A percentile compares a stretch with the other conserved stretches of the same genome.
These are phyloP conservation scores for Galerucella calmariensis DNA, from an alignment of 2,888 invertebrate species.

Conservation along the genomic window DNA sequence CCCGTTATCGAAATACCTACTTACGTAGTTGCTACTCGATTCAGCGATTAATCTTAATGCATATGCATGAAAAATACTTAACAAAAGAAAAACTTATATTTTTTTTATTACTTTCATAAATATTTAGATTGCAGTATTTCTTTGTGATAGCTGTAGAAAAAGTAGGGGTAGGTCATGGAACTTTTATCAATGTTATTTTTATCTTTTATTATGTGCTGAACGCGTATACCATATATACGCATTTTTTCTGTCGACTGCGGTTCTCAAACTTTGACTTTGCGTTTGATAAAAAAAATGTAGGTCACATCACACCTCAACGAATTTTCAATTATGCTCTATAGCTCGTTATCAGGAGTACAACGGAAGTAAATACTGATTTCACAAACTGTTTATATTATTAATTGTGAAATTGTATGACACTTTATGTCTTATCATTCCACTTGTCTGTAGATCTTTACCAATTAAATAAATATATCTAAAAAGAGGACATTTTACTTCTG, in stretches of 20 bases:
- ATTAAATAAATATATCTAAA: too few species aligned
- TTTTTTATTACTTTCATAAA: constrained; percentile 43
- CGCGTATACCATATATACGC: constrained; percentile 31
- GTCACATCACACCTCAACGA: constrained; percentile 12
- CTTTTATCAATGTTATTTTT: constrained; percentile 60
- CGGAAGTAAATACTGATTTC: neutral
- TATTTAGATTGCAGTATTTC: constrained; percentile 54
- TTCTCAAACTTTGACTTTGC: constrained; percentile 41
- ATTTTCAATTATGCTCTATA: constrained; percentile 18
- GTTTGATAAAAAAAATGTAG: constrained; percentile 18
- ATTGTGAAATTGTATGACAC: neutral
- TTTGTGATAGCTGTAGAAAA: constrained; percentile 50
- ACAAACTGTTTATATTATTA: neutral
- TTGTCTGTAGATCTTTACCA: too few species aligned
- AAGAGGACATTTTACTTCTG: too few species aligned
- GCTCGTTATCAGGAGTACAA: constrained; percentile 9
- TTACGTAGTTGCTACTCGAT: constrained; percentile 1
- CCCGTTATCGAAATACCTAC: constrained; percentile 7
- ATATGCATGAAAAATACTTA: constrained; percentile 41
- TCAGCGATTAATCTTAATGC: constrained; percentile 25
- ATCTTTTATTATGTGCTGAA: constrained; percentile 46
- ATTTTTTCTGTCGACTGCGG: constrained; percentile 42
- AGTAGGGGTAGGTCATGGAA: constrained; percentile 62
- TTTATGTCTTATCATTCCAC: too few species aligned
- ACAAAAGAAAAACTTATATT: constrained; percentile 44